Evolutionary conservation across 2,113 vertebrate genomes (phyloP).

Genomic region (Hippoglossus stenolepis): DNA sequence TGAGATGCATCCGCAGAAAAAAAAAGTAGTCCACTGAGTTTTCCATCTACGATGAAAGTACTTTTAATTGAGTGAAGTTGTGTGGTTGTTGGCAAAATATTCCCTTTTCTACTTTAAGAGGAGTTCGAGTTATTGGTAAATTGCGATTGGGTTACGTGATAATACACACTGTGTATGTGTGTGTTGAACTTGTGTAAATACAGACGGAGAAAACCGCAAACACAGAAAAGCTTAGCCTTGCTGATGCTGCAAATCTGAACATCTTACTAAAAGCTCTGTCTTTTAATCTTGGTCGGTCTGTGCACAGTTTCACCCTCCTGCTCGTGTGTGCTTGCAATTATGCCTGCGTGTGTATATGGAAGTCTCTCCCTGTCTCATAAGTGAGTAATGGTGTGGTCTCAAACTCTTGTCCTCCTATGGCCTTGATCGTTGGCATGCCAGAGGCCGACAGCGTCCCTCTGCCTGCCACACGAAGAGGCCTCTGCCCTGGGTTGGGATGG

Average conservation of each 20-base stretch:
- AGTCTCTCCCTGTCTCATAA: conserved; percentile 46
- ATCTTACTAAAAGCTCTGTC: conserved; percentile 48
- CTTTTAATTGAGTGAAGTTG: conserved; percentile 17
- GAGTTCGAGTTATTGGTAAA: conserved; percentile 11
- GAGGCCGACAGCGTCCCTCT: conserved; percentile 55
- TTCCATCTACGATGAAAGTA: neutral
- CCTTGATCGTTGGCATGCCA: conserved; percentile 42
- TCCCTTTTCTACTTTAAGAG: conserved; percentile 21
- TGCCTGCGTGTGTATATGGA: conserved; percentile 38
- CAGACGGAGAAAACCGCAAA: conserved; percentile 44
- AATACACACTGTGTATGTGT: conserved; percentile 35
- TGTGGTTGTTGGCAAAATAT: conserved; percentile 30
- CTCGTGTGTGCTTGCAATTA: conserved; percentile 64
- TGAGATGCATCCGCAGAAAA: neutral
- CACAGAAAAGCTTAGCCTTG: conserved; percentile 10
- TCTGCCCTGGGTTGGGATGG: conserved; percentile 30
- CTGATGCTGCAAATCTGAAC: conserved; percentile 39
- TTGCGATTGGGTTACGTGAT: conserved; percentile 43
- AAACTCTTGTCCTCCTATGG: conserved; percentile 24
- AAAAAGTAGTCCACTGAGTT: neutral
- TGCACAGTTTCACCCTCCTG: conserved; percentile 48
- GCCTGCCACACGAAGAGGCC: conserved; percentile 63
- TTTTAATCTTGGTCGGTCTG: conserved; percentile 45
- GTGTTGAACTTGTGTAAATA: conserved; percentile 55
- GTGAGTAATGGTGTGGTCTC: conserved; percentile 60